phyloP scores from a whole-genome alignment of 2,888 invertebrate genomes.

The Didymodactylos carnosus region DNA sequence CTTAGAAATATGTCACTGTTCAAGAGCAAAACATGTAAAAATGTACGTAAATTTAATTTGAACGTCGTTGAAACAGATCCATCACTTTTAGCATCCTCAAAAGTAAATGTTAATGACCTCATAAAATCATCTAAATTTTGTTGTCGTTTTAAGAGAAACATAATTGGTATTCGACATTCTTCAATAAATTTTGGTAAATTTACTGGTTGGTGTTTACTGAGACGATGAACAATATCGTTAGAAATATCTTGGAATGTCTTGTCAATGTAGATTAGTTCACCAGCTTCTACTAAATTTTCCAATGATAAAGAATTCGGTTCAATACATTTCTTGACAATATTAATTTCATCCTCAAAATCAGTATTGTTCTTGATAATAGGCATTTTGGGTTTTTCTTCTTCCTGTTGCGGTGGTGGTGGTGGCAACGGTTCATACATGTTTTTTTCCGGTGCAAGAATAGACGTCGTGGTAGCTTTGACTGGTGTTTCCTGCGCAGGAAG shows the following conservation, averaged over 20 bases:
- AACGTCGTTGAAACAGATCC: too few species aligned
- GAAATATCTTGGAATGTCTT: neutral
- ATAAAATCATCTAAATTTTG: neutral
- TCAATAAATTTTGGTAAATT: neutral
- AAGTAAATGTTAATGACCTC: neutral
- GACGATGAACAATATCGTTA: neutral
- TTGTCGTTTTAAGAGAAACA: neutral
- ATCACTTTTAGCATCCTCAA: neutral
- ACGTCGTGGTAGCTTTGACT: too few species aligned
- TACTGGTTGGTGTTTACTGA: fast-evolving
- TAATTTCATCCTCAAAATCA: too few species aligned
- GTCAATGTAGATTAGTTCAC: neutral
- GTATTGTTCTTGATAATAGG: too few species aligned
- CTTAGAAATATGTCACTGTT: neutral
- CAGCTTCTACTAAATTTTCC: neutral
- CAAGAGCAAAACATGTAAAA: neutral
- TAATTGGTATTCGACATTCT: neutral
- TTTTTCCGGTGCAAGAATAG: too few species aligned
- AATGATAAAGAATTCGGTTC: neutral
- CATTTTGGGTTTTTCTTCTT: too few species aligned
- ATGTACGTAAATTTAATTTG: neutral
- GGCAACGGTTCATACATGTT: too few species aligned
- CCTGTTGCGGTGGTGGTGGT: too few species aligned
- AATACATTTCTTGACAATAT: too few species aligned
- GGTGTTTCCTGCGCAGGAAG: too few species aligned